Evolutionary conservation across 2,888 invertebrate species (phyloP), one percentile per base, ranked within the genome.

Genomic region (Acanthococcus lagerstroemiae): DNA sequence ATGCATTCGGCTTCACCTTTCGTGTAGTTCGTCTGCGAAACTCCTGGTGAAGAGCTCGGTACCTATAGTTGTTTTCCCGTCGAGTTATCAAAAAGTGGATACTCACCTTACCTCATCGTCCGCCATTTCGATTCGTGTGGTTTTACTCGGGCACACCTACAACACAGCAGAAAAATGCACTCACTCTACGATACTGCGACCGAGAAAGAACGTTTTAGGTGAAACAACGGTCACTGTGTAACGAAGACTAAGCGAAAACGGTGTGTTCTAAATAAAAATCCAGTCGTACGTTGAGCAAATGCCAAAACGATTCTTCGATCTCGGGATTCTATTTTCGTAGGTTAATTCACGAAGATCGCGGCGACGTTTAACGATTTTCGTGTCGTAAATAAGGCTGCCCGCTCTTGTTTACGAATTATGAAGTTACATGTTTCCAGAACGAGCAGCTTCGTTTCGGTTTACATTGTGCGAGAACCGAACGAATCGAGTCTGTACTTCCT

Each of bases 61-160:
- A 1, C 12, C n/a, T 30, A 15, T 6, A 9, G 12, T n/a, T 3
- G 12, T 2, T 37, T 2, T n/a, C n/a, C 12, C 3, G 37, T 37
- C 37, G 3, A 52, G 19, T 22, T 24, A 22, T 52, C 21, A 21
- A 52, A 52, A 52, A 4, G 2, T 37, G 5, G 54, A 63, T 54
- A 63, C 63, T 63, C 63, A 63, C 63, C 63, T 63, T 52, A 63
- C 63, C 54, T 63, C 63, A 54, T 63, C 63, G 37, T 63, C 63
- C 50, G 63, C 63, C 63, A 63, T 63, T 22, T 63, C 37, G 37
- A 37, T 37, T 15, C n/a, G 12, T 37, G 37, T 37, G 12, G 37
- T 9, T 37, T 3, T 37, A 37, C 37, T 15, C 12, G 12, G n/a
- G 37, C 3, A 2, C 37, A 37, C 12, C 12, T 15, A 9, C 37